Evolutionary conservation across 2,113 vertebrate genomes (phyloP).

Genomic region (Stigmatopora nigra): DNA sequence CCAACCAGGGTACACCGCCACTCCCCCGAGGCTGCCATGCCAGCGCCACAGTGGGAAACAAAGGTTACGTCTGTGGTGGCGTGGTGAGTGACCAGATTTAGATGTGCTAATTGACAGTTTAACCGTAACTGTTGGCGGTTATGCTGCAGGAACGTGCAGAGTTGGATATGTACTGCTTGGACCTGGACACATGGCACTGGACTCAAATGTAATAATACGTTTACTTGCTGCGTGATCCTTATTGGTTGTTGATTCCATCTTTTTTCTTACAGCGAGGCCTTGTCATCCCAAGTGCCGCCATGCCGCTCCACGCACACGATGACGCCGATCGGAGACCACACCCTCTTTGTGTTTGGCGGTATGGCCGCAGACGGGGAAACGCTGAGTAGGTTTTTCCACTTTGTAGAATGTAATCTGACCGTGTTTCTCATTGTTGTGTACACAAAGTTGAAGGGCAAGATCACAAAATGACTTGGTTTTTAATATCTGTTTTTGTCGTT

Average conservation of each 20-base stretch:
- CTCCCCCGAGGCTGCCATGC: constrained; percentile 60
- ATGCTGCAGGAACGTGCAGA: constrained; percentile 74
- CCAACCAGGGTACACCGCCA: constrained; percentile 51
- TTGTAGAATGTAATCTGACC: background rate
- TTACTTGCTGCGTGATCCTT: background rate
- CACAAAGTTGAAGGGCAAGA: background rate
- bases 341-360: constrained; percentile 86
- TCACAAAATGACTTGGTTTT: background rate
- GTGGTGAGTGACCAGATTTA: constrained; percentile 70
- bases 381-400: constrained; percentile 74
- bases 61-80: constrained; percentile 88
- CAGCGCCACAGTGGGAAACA: constrained; percentile 74
- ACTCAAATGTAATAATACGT: constrained; percentile 76
- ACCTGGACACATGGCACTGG: constrained; percentile 90
- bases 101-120: constrained; percentile 24
- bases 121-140: constrained; percentile 9
- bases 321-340: constrained; percentile 78
- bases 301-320: constrained; percentile 90
- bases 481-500: background rate
- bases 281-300: constrained; percentile 64
- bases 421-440: background rate
- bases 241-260: background rate
- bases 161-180: constrained; percentile 86
- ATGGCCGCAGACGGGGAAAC: constrained; percentile 79
- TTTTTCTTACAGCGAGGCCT: constrained; percentile 62